phyloP scores from a whole-genome alignment of 2,113 vertebrate genomes.

The Vombatus ursinus region DNA sequence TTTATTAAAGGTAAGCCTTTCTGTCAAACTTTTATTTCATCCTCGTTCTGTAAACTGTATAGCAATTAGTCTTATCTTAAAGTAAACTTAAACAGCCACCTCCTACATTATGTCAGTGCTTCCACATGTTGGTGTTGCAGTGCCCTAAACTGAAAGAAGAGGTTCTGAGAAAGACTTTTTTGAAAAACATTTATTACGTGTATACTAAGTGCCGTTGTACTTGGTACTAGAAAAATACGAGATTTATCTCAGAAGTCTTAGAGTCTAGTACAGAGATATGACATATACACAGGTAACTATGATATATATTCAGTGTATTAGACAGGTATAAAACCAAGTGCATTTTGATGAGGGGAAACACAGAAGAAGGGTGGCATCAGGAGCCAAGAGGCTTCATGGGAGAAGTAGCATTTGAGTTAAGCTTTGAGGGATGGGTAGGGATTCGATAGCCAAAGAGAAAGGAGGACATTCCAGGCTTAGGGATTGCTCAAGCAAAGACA shows the following conservation, averaged over 20 bases:
- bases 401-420: background rate
- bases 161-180: background rate
- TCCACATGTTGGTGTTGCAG: background rate
- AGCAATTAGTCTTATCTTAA: background rate
- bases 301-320: background rate
- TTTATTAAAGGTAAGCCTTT: slow-evolving; percentile 92
- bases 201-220: background rate
- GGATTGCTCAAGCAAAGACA: background rate
- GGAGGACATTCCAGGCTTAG: background rate
- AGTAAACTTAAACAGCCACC: background rate
- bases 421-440: background rate
- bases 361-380: background rate
- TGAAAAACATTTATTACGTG: background rate
- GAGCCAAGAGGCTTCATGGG: background rate
- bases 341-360: background rate
- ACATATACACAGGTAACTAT: background rate
- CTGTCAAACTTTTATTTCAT: background rate
- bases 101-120: background rate
- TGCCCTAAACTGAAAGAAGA: background rate
- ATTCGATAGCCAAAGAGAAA: background rate
- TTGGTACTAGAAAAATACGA: background rate
- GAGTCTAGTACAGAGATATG: background rate
- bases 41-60: background rate
- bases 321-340: background rate
- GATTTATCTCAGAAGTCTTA: background rate